Evolutionary conservation across 2,888 invertebrate genomes (phyloP).

Genomic region (Nysson spinosus): DNA sequence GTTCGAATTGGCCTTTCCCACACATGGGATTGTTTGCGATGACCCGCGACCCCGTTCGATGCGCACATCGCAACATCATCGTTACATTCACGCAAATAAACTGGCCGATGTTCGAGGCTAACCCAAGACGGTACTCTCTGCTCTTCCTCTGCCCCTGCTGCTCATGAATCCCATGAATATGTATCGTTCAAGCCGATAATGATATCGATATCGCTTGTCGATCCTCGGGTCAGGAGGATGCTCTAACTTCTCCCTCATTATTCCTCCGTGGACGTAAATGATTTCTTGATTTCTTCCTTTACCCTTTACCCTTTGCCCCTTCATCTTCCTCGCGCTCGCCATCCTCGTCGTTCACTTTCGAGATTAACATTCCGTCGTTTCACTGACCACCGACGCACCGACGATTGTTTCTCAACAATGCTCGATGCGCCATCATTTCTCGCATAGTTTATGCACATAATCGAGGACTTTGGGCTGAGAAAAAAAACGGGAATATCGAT

Average conservation of each 20-base stretch:
- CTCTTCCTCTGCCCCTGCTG: constrained; percentile 17
- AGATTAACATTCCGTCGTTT: no score
- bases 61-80: constrained; percentile 72
- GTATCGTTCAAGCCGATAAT: constrained; percentile 53
- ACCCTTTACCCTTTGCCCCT: no score
- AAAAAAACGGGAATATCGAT: no score
- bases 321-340: no score
- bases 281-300: no score
- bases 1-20: constrained; percentile 71
- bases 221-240: constrained; percentile 73
- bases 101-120: constrained; percentile 53
- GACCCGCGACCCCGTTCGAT: constrained; percentile 72
- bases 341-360: no score
- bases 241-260: constrained; percentile 51
- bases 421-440: no score
- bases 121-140: constrained; percentile 35
- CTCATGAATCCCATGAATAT: constrained; percentile 63
- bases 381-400: no score
- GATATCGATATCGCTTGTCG: constrained; percentile 72
- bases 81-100: constrained; percentile 70
- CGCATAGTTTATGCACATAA: no score
- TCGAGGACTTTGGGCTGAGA: no score
- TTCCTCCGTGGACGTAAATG: constrained; percentile 3
- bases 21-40: constrained; percentile 74
- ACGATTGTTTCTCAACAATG: no score